phyloP scores from a whole-genome alignment of 2,797 vertebrate species.

The Sebastolobus altivelis region DNA sequence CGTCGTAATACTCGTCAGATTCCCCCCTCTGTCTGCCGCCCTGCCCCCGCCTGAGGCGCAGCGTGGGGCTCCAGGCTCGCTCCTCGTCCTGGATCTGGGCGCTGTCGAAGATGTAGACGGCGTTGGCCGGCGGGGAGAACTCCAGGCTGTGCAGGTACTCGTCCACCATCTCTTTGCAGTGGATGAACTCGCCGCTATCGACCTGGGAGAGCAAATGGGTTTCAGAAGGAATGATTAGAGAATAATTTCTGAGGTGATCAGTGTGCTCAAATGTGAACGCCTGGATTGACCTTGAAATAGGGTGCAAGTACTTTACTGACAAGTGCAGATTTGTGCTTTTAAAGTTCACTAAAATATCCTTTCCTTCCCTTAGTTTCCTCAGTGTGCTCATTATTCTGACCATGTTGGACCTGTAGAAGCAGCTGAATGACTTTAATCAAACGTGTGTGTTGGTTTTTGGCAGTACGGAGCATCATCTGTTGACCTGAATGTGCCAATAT shows the following conservation, averaged over 20 bases:
- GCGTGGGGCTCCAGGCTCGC: slow-evolving; percentile 19
- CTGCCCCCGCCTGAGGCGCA: slow-evolving; percentile 1
- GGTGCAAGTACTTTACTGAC: background rate
- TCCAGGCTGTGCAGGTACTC: slow-evolving; percentile 78
- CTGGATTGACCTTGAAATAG: background rate
- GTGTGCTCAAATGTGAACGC: background rate
- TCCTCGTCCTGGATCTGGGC: slow-evolving; percentile 58
- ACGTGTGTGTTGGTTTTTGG: background rate
- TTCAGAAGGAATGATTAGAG: background rate
- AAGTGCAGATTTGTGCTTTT: slow-evolving; percentile 1
- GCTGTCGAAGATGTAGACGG: slow-evolving; percentile 79
- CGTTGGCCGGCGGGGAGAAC: slow-evolving; percentile 75
- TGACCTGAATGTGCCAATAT: background rate
- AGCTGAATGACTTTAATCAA: background rate
- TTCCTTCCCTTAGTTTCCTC: background rate
- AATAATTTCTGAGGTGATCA: background rate
- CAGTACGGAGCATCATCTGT: background rate
- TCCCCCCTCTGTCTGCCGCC: slow-evolving; percentile 38
- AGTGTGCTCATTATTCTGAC: background rate
- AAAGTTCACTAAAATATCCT: background rate
- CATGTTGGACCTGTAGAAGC: background rate
- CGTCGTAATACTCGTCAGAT: slow-evolving; percentile 82
- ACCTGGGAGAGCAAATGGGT: slow-evolving; percentile 67
- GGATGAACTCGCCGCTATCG: slow-evolving; percentile 78
- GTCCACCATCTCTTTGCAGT: slow-evolving; percentile 85